Base-by-base conservation (phyloP, 2,797 vertebrate species). In the Megalops cyprinoides region DNA sequence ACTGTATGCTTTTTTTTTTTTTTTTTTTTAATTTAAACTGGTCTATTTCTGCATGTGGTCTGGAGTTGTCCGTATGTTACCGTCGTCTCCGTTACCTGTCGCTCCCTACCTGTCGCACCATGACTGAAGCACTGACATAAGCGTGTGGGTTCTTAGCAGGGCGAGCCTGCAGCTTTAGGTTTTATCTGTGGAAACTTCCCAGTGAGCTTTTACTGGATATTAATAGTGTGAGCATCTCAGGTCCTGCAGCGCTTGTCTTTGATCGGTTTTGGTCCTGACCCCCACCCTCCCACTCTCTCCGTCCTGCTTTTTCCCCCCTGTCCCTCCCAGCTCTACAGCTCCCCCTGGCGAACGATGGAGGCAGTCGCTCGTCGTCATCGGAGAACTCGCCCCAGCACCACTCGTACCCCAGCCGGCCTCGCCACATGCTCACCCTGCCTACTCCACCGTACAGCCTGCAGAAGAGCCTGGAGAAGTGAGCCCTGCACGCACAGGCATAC, bases 391-490 rank as follows among this genome's bases (percentile, higher is more conserved):
- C 96, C 10, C 97, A 97, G 89, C 97, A 97, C 86, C 96, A 96
- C 78, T 90, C 93, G 0, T 93, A 93, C 88, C 90, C 94, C 79
- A 92, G 91, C 86, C 95, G 96, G 82, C 96, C 96, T 28, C 93
- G 96, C 84, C 91, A 96, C 87, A 95, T 97, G 93, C 93, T 97
- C 88, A 96, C 94, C 56, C 93, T 98, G 55, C 95, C 96, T 82
- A 95, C 95, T 0, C 91, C 96, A 1, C 90, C 95, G 0, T 95
- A 94, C n/a, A 92, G 94, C 88, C 91, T 95, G 39, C 96, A 94
- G 87, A 96, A 96, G 85, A 98, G 96, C 89, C 90, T 98, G 85
- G 97, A 98, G 90, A 98, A 97, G 97, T 98, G 94, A 93, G 92
- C 48, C 2, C n/a, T 25, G 0, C 1, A 4, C 25, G 23, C 4